Base-by-base conservation (phyloP, 1,140 invertebrate species). In the Paraescarpia echinospica region DNA sequence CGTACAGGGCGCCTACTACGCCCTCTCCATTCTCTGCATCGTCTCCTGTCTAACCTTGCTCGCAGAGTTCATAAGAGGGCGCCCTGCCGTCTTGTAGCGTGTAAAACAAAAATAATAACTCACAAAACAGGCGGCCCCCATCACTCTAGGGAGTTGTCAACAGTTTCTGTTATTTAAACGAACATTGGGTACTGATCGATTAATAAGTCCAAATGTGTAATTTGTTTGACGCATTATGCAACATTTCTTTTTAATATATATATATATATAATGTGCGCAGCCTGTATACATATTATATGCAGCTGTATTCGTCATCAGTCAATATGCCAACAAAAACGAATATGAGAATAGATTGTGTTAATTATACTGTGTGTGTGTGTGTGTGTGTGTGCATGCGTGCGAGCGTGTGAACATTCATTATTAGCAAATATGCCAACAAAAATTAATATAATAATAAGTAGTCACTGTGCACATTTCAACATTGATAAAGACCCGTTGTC, bases 1-100 rank as follows among this genome's bases (percentile, higher is more conserved):
- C 48, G 41, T 91, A 9, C 91, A 91, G n/a, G 91, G 91, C 14
- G 91, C 91, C 91, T 91, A 41, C 91, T 91, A 91, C n/a, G 34
- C 41, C 14, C 34, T 91, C 34, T 33, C 91, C 18, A 91, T 91
- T n/a, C 34, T 91, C 41, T 48, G 34, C 35, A n/a, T 91, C 1
- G 90, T 90, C 90, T 90, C 90, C 14, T 6, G 33, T 90, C 34
- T 90, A 18, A 31, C 90, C 2, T 90, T 90, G n/a, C 34, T 90
- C 27, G 90, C 90, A 34, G 90, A 90, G 90, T 77, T 77, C 59
- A 18, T 18, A 6, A 77, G 59, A 18, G 59, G 59, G 59, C 59
- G 59, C 0, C 59, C 59, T 4, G 59, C 59, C 22, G 59, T 27
- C 59, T 77, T 27, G 59, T 77, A 27, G 59, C 59, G 22, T 22